Base-by-base conservation (phyloP, 2,113 vertebrate species). In the Istiophorus platypterus region DNA sequence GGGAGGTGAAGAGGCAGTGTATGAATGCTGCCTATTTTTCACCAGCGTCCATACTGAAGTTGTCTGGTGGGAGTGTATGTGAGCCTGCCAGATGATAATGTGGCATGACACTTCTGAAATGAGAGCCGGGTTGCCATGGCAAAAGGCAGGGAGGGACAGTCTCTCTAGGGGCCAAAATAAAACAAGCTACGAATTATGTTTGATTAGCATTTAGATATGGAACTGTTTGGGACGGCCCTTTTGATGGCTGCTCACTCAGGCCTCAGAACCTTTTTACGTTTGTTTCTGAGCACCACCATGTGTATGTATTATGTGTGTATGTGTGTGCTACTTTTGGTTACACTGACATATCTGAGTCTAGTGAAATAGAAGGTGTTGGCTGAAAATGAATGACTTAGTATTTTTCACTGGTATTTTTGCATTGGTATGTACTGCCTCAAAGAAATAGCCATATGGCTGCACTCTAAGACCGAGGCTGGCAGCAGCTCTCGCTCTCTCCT, bases 101-200 rank as follows among this genome's bases (percentile, higher is more conserved):
- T 97, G 96, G 94, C 97, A 97, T 99, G 98, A 99, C 98, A 99
- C 97, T 97, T 98, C 97, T 98, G 97, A 99, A 99, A 99, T 98
- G 97, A 99, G 97, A 97, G 96, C 94, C 95, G 90, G 95, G 97
- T 98, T 99, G 96, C 97, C 97, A 98, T 99, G 97, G 97, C 95
- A 95, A 98, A 96, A 94, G 95, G 96, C 94, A 92, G 95, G 96
- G 95, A 97, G 96, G 96, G 96, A 97, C 96, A 85, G 84, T 95
- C 95, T 97, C 97, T 98, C 97, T 94, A 92, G 97, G 96, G 97
- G 94, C 96, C 96, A 96, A 98, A 99, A 98, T 99, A 98, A 99
- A 98, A 99, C 97, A 98, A 95, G 97, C 96, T 97, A 97, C 97
- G 98, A 99, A 99, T 98, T 95, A 98, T 99, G 97, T 99, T 98